These are phyloP conservation scores for Neoniphon sammara DNA, from an alignment of 2,797 vertebrate species.

Conservation along the genomic window DNA sequence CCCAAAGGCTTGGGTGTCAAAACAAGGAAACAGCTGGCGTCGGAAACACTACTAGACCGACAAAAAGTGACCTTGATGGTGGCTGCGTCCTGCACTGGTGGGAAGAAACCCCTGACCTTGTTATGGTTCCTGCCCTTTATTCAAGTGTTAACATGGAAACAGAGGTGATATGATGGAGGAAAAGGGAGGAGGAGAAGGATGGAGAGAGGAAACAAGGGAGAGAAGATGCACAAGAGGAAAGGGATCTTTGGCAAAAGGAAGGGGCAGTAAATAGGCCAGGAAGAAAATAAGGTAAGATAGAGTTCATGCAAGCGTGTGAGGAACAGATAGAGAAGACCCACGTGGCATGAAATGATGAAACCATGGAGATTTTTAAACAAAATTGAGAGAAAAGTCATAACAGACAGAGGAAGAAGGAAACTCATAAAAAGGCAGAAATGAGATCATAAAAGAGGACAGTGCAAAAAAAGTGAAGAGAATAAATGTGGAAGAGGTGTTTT, in stretches of 20 bases:
- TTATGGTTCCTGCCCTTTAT: slow-evolving; percentile 62
- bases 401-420: slow-evolving; percentile 30
- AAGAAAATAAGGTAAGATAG: slow-evolving; percentile 12
- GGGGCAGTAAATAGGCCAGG: neutral
- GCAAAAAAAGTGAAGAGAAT: neutral
- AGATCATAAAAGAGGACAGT: neutral
- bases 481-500: slow-evolving; percentile 63
- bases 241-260: slow-evolving; percentile 55
- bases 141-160: slow-evolving; percentile 67
- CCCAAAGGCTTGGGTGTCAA: slow-evolving; percentile 63
- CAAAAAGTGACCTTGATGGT: slow-evolving; percentile 69
- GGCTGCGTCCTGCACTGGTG: slow-evolving; percentile 68
- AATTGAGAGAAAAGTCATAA: slow-evolving; percentile 14
- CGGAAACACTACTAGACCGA: slow-evolving; percentile 67
- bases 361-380: neutral
- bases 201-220: slow-evolving; percentile 30
- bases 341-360: slow-evolving; percentile 18
- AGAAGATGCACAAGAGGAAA: slow-evolving; percentile 40
- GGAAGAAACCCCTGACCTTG: slow-evolving; percentile 62
- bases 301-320: neutral
- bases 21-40: slow-evolving; percentile 80
- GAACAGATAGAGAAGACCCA: neutral
- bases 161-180: slow-evolving; percentile 54
- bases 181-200: slow-evolving; percentile 16
- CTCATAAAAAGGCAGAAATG: slow-evolving; percentile 10